Evolutionary conservation across 2,797 vertebrate species (phyloP).

Genomic region (Centropyge bicolor): DNA sequence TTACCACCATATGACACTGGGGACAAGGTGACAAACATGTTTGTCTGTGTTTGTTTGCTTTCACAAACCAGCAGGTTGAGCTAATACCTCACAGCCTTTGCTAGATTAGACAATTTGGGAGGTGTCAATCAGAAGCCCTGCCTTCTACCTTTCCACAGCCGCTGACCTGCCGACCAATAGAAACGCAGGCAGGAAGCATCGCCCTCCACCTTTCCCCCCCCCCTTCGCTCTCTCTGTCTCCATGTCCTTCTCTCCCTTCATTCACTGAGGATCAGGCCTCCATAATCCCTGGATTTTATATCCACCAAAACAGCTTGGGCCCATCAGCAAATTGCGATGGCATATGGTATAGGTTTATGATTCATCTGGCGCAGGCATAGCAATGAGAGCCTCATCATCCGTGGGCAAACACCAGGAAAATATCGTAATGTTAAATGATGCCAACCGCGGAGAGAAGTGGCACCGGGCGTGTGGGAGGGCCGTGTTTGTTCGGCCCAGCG

Average conservation of each 20-base stretch:
- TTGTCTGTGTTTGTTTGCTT: slow-evolving; percentile 68
- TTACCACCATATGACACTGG: slow-evolving; percentile 46
- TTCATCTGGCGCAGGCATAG: slow-evolving; percentile 97
- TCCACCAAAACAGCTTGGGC: slow-evolving; percentile 99
- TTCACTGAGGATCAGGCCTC: slow-evolving; percentile 90
- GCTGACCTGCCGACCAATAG: slow-evolving; percentile 69
- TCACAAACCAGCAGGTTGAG: slow-evolving; percentile 52
- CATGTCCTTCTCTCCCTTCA: slow-evolving; percentile 77
- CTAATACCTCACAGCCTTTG: slow-evolving; percentile 57
- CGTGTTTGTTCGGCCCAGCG: slow-evolving; percentile 76
- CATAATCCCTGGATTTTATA: slow-evolving; percentile 97
- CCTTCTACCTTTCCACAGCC: slow-evolving; percentile 75
- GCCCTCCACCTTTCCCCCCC: slow-evolving; percentile 47
- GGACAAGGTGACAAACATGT: slow-evolving; percentile 78
- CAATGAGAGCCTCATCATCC: slow-evolving; percentile 90
- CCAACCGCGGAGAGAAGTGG: slow-evolving; percentile 76
- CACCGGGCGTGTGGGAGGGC: slow-evolving; percentile 68
- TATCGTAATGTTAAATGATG: slow-evolving; percentile 83
- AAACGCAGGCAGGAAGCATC: slow-evolving; percentile 26
- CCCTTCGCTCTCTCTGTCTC: slow-evolving; percentile 31
- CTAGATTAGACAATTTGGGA: slow-evolving; percentile 56
- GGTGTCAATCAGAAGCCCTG: slow-evolving; percentile 32
- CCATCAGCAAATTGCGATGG: slow-evolving; percentile 99
- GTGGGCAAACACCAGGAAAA: slow-evolving; percentile 90
- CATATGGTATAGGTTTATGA: slow-evolving; percentile 99